Percentiles rank a stretch among this genome's conserved stretches.
These are phyloP conservation scores for Zoanthus sansibaricus DNA, from an alignment of 92 coral and sea anemone species.

Conservation along the genomic window DNA sequence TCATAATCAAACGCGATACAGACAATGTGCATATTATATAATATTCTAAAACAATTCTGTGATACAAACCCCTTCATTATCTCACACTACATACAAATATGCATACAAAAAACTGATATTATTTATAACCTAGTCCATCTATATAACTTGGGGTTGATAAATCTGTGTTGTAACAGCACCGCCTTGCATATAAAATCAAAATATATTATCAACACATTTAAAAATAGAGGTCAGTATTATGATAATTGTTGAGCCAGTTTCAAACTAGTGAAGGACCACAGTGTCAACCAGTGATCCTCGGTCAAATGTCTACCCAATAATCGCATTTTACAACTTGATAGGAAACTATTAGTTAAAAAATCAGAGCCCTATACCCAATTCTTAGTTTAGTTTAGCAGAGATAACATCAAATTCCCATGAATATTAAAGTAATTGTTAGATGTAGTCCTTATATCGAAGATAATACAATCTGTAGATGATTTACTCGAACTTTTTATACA, in stretches of 20 bases:
- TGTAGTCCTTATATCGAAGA: not conserved
- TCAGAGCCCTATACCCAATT: not conserved
- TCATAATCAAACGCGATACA: constrained; percentile 31
- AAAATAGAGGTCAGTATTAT: not conserved
- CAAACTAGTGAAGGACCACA: constrained; percentile 23
- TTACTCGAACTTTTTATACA: not conserved
- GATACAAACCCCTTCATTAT: constrained; percentile 27
- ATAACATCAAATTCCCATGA: not conserved
- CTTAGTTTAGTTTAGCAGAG: not conserved
- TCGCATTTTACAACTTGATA: not conserved
- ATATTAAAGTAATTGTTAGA: not conserved
- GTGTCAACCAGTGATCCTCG: not conserved
- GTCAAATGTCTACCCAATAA: not conserved
- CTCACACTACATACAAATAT: constrained; percentile 37
- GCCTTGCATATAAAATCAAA: constrained; percentile 40
- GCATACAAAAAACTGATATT: constrained; percentile 45
- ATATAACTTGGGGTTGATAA: constrained; percentile 6
- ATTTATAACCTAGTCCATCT: constrained; percentile 43
- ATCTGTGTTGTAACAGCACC: not conserved
- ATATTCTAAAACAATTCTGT: constrained; percentile 26
- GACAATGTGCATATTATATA: constrained; percentile 15
- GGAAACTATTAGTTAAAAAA: not conserved
- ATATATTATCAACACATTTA: constrained; percentile 48
- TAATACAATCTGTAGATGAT: not conserved
- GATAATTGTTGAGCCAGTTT: constrained; percentile 11